Evolutionary conservation across 2,113 vertebrate genomes (phyloP).

Genomic region (Deroptyus accipitrinus): DNA sequence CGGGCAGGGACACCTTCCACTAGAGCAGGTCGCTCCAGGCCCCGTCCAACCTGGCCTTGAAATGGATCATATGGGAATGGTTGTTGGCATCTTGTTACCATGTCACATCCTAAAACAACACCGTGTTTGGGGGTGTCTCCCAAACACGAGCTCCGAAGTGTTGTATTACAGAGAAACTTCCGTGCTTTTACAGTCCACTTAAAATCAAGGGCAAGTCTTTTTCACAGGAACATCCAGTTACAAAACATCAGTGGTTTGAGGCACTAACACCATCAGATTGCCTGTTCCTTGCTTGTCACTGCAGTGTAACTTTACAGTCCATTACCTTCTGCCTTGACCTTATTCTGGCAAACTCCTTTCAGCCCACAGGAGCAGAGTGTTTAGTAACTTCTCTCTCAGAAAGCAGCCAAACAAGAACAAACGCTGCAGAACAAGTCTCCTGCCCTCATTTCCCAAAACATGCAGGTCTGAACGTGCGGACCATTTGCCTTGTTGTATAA

Average conservation of each 20-base stretch:
- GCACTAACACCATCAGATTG: background rate
- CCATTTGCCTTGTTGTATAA: background rate
- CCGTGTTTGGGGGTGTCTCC: accelerated
- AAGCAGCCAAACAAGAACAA: background rate
- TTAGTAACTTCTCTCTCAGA: background rate
- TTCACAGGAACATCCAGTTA: background rate
- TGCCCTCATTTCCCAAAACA: background rate
- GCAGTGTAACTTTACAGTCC: background rate
- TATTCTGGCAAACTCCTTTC: constrained; percentile 4
- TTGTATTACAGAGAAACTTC: background rate
- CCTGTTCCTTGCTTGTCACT: background rate
- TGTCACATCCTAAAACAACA: background rate
- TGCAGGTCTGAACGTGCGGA: background rate
- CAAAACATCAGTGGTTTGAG: background rate
- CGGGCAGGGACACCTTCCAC: background rate
- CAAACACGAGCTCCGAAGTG: background rate
- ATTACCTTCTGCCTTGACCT: constrained; percentile 22
- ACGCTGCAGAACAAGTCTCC: background rate
- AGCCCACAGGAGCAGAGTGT: background rate
- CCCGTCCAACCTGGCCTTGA: background rate
- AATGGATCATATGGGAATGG: background rate
- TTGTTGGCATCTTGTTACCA: background rate
- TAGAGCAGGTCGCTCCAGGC: background rate
- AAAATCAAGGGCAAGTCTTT: background rate
- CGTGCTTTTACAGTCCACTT: background rate